These are phyloP conservation scores for Meiosimyza platycephala DNA, from an alignment of 2,888 invertebrate genomes.

Conservation along the genomic window DNA sequence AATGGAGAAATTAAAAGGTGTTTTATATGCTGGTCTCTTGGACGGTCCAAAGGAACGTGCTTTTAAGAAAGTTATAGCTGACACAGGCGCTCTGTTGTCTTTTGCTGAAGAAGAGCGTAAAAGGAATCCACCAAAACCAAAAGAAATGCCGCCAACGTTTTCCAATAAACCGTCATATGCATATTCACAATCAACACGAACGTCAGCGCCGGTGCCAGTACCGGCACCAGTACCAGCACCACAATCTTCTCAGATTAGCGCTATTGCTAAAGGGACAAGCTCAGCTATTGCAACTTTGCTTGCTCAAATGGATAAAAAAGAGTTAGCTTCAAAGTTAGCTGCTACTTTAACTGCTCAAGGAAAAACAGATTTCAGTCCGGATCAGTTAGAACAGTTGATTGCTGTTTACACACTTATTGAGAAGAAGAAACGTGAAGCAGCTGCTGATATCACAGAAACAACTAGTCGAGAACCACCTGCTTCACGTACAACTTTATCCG, in stretches of 20 bases:
- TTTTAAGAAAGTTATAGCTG: constrained; percentile 77
- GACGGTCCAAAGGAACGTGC: constrained; percentile 72
- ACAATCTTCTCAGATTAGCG: neutral
- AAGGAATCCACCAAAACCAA: constrained; percentile 58
- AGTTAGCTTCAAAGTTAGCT: constrained; percentile 79
- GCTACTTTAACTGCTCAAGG: constrained; percentile 83
- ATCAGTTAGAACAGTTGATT: constrained; percentile 81
- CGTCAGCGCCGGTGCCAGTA: constrained; percentile 12
- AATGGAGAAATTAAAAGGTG: constrained; percentile 68
- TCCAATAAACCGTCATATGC: neutral
- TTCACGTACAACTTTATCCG: constrained; percentile 50
- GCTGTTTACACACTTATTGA: constrained; percentile 72
- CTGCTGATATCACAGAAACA: neutral
- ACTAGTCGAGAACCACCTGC: constrained; percentile 3
- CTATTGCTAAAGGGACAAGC: neutral
- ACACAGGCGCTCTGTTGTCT: constrained; percentile 72
- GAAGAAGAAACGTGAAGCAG: constrained; percentile 55
- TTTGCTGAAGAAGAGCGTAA: constrained; percentile 66
- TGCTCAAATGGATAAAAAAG: constrained; percentile 63
- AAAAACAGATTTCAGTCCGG: constrained; percentile 82
- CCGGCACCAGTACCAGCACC: constrained; percentile 17
- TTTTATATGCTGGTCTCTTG: constrained; percentile 76
- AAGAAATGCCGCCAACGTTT: constrained; percentile 28
- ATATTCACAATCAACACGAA: neutral
- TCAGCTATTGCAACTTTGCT: constrained; percentile 45